Conservation (phyloP, 2,113 vertebrate species). For the Ophthalmolycus amberensis region DNA sequence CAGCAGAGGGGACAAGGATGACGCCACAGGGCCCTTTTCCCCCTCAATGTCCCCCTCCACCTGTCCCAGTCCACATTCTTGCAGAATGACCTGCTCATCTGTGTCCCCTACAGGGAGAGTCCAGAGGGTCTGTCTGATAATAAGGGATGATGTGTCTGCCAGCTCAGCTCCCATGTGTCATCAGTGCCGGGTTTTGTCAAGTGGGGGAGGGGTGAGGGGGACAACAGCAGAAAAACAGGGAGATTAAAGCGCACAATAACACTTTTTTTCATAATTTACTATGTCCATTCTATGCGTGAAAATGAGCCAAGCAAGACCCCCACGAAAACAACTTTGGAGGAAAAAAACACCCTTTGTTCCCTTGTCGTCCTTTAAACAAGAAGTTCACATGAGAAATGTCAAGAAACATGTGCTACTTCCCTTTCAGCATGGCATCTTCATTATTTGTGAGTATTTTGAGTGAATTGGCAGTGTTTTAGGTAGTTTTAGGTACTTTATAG, state of each 20-base stretch:
- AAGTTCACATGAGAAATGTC: background rate
- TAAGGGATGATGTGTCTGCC: constrained; percentile 63
- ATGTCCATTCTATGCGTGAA: constrained; percentile 33
- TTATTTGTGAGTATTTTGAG: background rate
- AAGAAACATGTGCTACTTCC: background rate
- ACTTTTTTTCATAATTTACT: constrained; percentile 56
- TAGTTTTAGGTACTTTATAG: background rate
- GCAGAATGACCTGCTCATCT: constrained; percentile 54
- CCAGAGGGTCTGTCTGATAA: constrained; percentile 42
- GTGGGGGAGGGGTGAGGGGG: constrained; percentile 49
- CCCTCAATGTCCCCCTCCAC: constrained; percentile 45
- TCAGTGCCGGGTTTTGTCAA: constrained; percentile 30
- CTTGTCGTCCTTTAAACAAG: background rate
- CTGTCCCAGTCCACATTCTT: constrained; percentile 63
- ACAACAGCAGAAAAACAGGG: constrained; percentile 70
- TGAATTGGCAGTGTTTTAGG: background rate
- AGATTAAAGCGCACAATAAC: constrained; percentile 66
- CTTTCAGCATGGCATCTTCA: background rate
- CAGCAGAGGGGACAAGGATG: constrained; percentile 56
- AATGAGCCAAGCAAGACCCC: constrained; percentile 20
- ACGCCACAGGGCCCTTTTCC: constrained; percentile 32
- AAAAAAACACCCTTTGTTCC: constrained; percentile 36
- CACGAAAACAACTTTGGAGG: constrained; percentile 37
- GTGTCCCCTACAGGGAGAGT: constrained; percentile 23
- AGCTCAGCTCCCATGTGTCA: constrained; percentile 62